phyloP scores from a whole-genome alignment of 2,113 vertebrate species.

The Menidia beryllina region DNA sequence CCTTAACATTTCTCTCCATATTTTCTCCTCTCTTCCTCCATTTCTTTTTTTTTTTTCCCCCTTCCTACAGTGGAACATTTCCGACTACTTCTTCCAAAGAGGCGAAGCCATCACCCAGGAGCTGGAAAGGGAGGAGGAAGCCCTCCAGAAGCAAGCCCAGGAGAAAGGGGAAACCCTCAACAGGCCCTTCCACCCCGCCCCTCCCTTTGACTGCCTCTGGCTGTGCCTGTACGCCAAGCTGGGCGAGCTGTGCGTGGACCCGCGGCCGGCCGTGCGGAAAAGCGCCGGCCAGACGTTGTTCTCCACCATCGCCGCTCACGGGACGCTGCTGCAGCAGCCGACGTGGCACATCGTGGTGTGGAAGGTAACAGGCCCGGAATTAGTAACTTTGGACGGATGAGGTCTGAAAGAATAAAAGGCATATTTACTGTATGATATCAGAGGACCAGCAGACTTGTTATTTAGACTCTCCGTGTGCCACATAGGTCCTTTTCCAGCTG shows the following conservation, averaged over 20 bases:
- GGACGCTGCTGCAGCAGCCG: conserved; percentile 93
- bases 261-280: conserved; percentile 95
- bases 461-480: background rate
- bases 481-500: conserved; percentile 94
- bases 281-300: conserved; percentile 96
- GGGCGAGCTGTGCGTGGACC: conserved; percentile 95
- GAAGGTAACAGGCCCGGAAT: conserved; percentile 81
- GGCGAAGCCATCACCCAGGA: conserved; percentile 95
- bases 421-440: background rate
- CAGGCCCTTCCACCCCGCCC: conserved; percentile 94
- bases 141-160: conserved; percentile 90
- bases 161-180: conserved; percentile 91
- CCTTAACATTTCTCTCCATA: conserved; percentile 14
- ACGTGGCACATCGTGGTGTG: conserved; percentile 98
- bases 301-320: conserved; percentile 96
- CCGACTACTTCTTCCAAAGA: conserved; percentile 99
- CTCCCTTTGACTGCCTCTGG: conserved; percentile 98
- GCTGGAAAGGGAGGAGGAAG: conserved; percentile 90
- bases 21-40: background rate
- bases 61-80: conserved; percentile 96
- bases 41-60: conserved; percentile 30
- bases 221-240: conserved; percentile 95
- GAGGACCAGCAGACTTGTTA: background rate
- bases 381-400: background rate
- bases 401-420: no score